Conservation (phyloP, 1,140 invertebrate species). For the Drosophila kepulauana region DNA sequence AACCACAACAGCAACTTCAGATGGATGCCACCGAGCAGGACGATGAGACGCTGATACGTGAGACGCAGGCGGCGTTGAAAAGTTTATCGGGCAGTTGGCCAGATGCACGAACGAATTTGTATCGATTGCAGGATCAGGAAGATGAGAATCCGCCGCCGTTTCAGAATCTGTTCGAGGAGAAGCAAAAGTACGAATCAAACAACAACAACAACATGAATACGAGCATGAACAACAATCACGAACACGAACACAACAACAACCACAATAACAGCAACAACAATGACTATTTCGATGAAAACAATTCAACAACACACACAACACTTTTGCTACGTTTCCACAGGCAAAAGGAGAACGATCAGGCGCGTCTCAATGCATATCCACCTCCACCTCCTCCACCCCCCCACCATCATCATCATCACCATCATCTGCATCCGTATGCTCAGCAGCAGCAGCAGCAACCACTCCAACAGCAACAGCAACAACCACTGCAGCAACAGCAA, state of each 20-base stretch:
- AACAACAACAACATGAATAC: not conserved
- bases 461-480: constrained; percentile 13
- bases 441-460: not conserved
- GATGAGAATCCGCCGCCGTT: constrained; percentile 92
- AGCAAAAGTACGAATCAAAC: constrained; percentile 86
- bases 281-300: not conserved
- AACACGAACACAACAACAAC: constrained; percentile 18
- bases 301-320: constrained; percentile 20
- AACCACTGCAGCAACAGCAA: not conserved
- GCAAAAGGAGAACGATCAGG: constrained; percentile 84
- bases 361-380: constrained; percentile 67
- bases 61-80: constrained; percentile 94
- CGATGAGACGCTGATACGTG: constrained; percentile 92
- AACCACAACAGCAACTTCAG: constrained; percentile 19
- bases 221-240: constrained; percentile 13
- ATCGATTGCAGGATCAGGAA: constrained; percentile 88
- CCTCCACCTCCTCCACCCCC: not conserved
- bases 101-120: constrained; percentile 87
- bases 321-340: constrained; percentile 77
- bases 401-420: not conserved
- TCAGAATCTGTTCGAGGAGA: constrained; percentile 94
- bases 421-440: no score
- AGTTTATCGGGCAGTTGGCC: constrained; percentile 93
- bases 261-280: constrained; percentile 4
- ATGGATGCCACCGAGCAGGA: constrained; percentile 86